Percentiles rank a stretch among this genome's conserved stretches.
phyloP scores from a whole-genome alignment of 1,140 invertebrate species.

The Artemia franciscana region DNA sequence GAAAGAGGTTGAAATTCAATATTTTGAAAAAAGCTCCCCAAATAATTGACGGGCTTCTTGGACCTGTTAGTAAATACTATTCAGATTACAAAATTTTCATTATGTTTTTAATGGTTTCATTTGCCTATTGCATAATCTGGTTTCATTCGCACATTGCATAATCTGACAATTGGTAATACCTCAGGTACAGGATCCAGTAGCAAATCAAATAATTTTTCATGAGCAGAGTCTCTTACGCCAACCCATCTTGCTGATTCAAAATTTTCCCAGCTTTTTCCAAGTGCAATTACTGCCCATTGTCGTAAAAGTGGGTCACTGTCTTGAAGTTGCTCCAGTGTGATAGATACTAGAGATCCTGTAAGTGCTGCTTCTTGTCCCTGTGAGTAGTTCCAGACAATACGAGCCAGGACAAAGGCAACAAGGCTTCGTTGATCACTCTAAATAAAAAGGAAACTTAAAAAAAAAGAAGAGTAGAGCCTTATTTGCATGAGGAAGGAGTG shows the following conservation, averaged over 20 bases:
- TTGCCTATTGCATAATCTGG: no score
- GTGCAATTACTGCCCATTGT: constrained; percentile 76
- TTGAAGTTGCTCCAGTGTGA: constrained; percentile 46
- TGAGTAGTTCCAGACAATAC: constrained; percentile 69
- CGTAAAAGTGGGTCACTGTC: constrained; percentile 38
- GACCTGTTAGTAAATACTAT: no score
- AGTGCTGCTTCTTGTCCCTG: constrained; percentile 65
- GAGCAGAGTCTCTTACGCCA: constrained; percentile 78
- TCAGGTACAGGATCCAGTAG: constrained; percentile 59
- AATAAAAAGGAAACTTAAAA: no score
- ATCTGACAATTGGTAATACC: constrained; percentile 23
- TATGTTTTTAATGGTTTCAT: no score
- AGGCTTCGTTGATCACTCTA: constrained; percentile 63
- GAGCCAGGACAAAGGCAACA: constrained; percentile 72
- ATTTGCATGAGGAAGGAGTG: no score
- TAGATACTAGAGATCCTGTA: constrained; percentile 61
- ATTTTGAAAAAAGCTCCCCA: no score
- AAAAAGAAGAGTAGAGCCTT: no score
- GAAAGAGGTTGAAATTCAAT: no score
- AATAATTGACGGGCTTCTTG: no score
- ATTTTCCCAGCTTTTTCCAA: constrained; percentile 80
- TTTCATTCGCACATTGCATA: no score
- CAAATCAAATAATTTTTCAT: constrained; percentile 69
- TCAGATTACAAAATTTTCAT: no score
- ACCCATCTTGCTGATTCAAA: constrained; percentile 84